Evolutionary conservation across 2,797 vertebrate species (phyloP), one percentile per base, ranked within the genome.

Genomic region (Glossophaga mutica): DNA sequence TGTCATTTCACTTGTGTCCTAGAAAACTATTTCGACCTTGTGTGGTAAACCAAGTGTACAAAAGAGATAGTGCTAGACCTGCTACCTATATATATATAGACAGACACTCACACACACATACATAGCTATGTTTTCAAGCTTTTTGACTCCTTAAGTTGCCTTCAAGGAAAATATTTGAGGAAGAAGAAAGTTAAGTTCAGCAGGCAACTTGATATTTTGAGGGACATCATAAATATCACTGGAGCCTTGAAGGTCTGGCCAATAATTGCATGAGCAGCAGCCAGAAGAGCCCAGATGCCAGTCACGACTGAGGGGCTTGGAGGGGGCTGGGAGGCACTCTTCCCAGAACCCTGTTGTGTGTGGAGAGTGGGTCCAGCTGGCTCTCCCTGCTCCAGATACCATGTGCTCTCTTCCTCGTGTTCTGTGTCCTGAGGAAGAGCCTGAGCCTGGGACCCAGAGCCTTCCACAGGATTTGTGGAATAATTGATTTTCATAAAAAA

Each of bases 341-440:
- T 70, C 34, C 10, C n/a, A 14, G 67, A 50, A 59, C 32, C 26
- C 14, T 19, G 42, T 0, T 48, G 1, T 11, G 44, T 16, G 2
- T 3, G 22, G 55, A 22, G 26, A 67, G 50, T 52, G 6, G 12
- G 18, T 26, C 39, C 50, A 29, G 57, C 39, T 3, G 26, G 18
- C n/a, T 67, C 62, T 34, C 68, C 26, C 32, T 5, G n/a, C 19
- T 71, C 26, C 59, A 44, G 10, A 46, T 2, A 9, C 26, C 44
- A 34, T 0, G 1, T 0, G 4, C 7, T 76, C 34, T 55, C 18
- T 8, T n/a, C 74, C 2, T 7, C 29, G 67, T 32, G 37, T 37
- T 71, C n/a, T 39, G 32, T 2, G 9, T 42, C 42, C 46, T 9
- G 37, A 85, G 65, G 48, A 55, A 34, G 22, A 26, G 46, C 39